Base-by-base conservation (phyloP, 2,113 vertebrate genomes). In the Alaudala cheleensis region DNA sequence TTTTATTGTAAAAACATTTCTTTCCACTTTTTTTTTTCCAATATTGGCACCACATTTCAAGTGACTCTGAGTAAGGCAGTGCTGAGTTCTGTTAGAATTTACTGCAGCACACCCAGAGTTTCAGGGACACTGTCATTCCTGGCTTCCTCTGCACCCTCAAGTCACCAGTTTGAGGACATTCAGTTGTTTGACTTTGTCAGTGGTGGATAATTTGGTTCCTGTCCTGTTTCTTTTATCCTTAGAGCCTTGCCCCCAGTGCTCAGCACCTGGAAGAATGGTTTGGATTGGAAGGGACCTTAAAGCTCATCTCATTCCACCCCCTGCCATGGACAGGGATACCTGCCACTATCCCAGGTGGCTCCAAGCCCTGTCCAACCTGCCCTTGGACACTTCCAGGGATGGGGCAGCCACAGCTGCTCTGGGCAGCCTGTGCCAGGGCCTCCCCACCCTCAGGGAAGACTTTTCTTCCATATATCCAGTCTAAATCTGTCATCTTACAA, bases 281-380 rank as follows among this genome's bases (percentile, higher is more conserved):
- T 82, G 53, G 20, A 14, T 29, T 40, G 61, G 29, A 34, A 74
- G 45, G 5, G 14, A 53, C 14, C 25, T 28, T 33, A 61, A 47
- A 67, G 4, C 13, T 25, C 53, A 10, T 53, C 53, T 6, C 1
- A 0, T 45, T 8, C 45, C n/a, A 34, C 31, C 31, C 12, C 25
- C 21, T 45, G 11, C 57, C 22, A 25, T 40, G 69, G 34, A 15
- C 44, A 67, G 33, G 20, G 39, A 21, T 69, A 51, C n/a, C 20
- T 67, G 0, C 33, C 39, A 51, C 60, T 24, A 0, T 33, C 9
- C 45, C 69, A 29, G 39, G 45, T 0, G 0, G 18, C 51, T 58
- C n/a, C 53, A 9, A 28, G 26, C 18, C 44, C 37, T 0, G 0
- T 57, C 44, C 51, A 74, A 0, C 78, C 78, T 74, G 61, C 20